Conservation (phyloP, 2,888 invertebrate genomes). For the Macaria liturata region DNA sequence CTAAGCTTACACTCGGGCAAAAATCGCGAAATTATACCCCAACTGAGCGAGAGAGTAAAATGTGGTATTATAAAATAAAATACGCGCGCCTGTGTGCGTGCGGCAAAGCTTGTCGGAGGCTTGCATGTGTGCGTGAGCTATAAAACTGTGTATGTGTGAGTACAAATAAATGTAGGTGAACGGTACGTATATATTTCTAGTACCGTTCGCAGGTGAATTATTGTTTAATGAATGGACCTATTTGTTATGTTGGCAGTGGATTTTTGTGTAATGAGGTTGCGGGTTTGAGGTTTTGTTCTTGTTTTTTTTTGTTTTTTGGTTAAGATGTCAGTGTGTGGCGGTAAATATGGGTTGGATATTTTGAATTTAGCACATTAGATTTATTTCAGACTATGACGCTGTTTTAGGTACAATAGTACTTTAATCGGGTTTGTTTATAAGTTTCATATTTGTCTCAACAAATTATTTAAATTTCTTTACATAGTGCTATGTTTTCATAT, state of each 20-base stretch:
- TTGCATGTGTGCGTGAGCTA: slow-evolving; percentile 55
- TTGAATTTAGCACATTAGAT: too few relatives aligned
- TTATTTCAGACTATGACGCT: too few relatives aligned
- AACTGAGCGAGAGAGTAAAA: slow-evolving; percentile 23
- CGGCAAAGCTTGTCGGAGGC: slow-evolving; percentile 19
- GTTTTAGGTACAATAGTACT: too few relatives aligned
- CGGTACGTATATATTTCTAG: slow-evolving; percentile 67
- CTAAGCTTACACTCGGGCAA: slow-evolving; percentile 22
- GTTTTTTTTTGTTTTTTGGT: too few relatives aligned
- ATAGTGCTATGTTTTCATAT: too few relatives aligned
- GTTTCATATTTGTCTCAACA: too few relatives aligned
- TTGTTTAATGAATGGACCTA: slow-evolving; percentile 4
- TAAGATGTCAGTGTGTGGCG: too few relatives aligned
- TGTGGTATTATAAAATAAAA: slow-evolving; percentile 49
- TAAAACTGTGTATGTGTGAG: slow-evolving; percentile 71
- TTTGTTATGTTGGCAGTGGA: slow-evolving; percentile 32
- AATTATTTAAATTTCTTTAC: too few relatives aligned
- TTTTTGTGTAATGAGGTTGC: slow-evolving; percentile 5
- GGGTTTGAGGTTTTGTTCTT: too few relatives aligned
- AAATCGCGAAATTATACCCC: slow-evolving; percentile 59
- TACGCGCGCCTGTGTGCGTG: slow-evolving; percentile 39
- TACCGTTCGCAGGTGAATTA: slow-evolving; percentile 45
- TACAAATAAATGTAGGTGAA: slow-evolving; percentile 81
- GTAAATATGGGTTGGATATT: too few relatives aligned
- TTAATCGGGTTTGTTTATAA: too few relatives aligned